These are phyloP conservation scores for Torymus aiolomorphi DNA, from an alignment of 2,888 invertebrate genomes.

Conservation along the genomic window DNA sequence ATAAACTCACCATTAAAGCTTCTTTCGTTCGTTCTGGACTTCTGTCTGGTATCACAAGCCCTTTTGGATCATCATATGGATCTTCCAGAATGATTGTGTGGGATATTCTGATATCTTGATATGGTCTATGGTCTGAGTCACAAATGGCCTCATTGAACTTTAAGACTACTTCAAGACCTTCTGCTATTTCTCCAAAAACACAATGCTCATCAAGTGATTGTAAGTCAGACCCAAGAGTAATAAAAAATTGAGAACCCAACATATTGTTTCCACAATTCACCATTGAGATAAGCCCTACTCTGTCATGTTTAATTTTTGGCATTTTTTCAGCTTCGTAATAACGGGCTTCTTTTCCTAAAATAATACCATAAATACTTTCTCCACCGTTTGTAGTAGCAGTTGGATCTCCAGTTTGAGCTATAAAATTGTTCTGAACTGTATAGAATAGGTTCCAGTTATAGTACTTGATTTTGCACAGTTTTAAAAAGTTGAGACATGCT, in stretches of 20 bases:
- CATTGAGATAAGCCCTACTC: conserved; percentile 92
- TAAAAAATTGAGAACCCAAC: conserved; percentile 93
- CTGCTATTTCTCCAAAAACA: conserved; percentile 96
- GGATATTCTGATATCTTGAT: conserved; percentile 95
- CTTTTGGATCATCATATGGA: conserved; percentile 93
- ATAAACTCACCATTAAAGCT: conserved; percentile 77
- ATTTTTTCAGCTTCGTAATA: conserved; percentile 94
- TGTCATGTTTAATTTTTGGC: conserved; percentile 93
- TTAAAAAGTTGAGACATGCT: conserved; percentile 94
- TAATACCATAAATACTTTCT: conserved; percentile 89
- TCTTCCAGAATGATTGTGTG: conserved; percentile 98
- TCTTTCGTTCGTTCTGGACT: conserved; percentile 94
- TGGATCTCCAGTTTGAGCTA: conserved; percentile 98
- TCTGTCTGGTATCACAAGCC: conserved; percentile 85
- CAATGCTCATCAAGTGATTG: conserved; percentile 96
- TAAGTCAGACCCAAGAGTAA: conserved; percentile 91
- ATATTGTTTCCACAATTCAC: conserved; percentile 94
- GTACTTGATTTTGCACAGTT: conserved; percentile 98
- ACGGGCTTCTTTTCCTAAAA: conserved; percentile 90
- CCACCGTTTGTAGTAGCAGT: conserved; percentile 94
- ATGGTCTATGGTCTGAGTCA: conserved; percentile 92
- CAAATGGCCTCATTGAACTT: conserved; percentile 96
- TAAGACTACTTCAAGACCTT: conserved; percentile 91
- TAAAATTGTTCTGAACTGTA: conserved; percentile 93
- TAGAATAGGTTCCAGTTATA: conserved; percentile 98